These are phyloP conservation scores for Cepphus grylle DNA, from an alignment of 2,113 vertebrate genomes.

Conservation along the genomic window DNA sequence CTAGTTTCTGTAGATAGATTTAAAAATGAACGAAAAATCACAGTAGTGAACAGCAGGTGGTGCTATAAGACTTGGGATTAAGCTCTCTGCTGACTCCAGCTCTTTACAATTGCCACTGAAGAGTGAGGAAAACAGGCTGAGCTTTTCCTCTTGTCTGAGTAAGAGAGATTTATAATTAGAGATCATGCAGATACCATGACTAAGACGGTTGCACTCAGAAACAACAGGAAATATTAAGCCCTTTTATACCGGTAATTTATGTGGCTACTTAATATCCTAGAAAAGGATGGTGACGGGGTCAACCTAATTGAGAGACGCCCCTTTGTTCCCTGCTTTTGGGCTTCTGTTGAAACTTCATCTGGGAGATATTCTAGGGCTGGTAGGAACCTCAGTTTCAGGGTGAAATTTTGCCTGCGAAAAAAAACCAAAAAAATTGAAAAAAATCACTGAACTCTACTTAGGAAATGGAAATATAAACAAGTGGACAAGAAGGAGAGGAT, in stretches of 20 bases:
- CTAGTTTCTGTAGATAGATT: too few relatives aligned
- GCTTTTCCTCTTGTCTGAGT: not conserved
- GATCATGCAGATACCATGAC: not conserved
- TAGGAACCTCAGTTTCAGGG: not conserved
- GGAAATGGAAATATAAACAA: not conserved
- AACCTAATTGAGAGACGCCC: not conserved
- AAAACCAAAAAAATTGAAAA: not conserved
- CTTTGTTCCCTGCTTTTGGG: not conserved
- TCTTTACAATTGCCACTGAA: not conserved
- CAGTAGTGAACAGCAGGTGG: slow-evolving; percentile 65
- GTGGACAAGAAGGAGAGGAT: not conserved
- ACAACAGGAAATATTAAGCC: not conserved
- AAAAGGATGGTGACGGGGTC: not conserved
- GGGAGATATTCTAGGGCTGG: not conserved
- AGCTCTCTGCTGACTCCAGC: too few relatives aligned
- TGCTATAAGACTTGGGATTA: slow-evolving; percentile 56
- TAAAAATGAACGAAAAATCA: not conserved
- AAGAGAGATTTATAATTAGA: not conserved
- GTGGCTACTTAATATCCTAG: not conserved
- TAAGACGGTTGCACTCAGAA: not conserved
- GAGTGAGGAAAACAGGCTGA: not conserved
- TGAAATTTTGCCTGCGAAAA: not conserved
- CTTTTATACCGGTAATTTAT: not conserved
- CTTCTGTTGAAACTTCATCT: not conserved
- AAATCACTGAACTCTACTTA: not conserved